Evolutionary conservation across 2,888 invertebrate genomes (phyloP).

Genomic region (Tenthredo amoena): DNA sequence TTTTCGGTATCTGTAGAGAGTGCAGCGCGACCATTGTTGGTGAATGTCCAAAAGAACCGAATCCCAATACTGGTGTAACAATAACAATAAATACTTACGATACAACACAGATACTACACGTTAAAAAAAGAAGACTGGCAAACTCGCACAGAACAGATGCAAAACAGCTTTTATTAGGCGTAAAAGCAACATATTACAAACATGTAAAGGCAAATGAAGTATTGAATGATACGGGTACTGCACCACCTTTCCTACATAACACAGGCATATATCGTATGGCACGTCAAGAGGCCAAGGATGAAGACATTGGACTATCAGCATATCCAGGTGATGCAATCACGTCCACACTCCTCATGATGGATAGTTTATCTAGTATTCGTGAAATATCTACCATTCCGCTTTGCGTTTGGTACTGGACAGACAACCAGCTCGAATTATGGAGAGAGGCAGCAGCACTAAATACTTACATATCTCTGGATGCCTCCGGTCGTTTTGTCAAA

Average conservation of each 20-base stretch:
- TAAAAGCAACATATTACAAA: slow-evolving; percentile 40
- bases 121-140: background rate
- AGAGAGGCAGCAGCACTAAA: slow-evolving; percentile 32
- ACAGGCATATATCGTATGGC: background rate
- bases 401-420: slow-evolving; percentile 36
- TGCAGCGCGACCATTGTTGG: slow-evolving; percentile 4
- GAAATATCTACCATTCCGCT: slow-evolving; percentile 38
- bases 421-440: slow-evolving; percentile 35
- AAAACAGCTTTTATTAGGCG: slow-evolving; percentile 2
- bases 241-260: background rate
- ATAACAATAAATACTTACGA: slow-evolving; percentile 12
- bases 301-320: background rate
- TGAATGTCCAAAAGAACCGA: background rate
- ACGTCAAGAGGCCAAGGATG: slow-evolving; percentile 44
- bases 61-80: slow-evolving; percentile 9
- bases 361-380: background rate
- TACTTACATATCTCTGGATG: slow-evolving; percentile 22
- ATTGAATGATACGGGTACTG: slow-evolving; percentile 33
- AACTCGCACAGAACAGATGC: slow-evolving; percentile 12
- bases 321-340: slow-evolving; percentile 43
- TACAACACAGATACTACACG: slow-evolving; percentile 36
- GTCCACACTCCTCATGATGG: slow-evolving; percentile 15
- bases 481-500: slow-evolving; percentile 39
- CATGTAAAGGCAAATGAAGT: background rate
- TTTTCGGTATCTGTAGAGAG: slow-evolving; percentile 41